Conservation (phyloP, 1,140 invertebrate species). For the Scaptodrosophila lebanonensis region DNA sequence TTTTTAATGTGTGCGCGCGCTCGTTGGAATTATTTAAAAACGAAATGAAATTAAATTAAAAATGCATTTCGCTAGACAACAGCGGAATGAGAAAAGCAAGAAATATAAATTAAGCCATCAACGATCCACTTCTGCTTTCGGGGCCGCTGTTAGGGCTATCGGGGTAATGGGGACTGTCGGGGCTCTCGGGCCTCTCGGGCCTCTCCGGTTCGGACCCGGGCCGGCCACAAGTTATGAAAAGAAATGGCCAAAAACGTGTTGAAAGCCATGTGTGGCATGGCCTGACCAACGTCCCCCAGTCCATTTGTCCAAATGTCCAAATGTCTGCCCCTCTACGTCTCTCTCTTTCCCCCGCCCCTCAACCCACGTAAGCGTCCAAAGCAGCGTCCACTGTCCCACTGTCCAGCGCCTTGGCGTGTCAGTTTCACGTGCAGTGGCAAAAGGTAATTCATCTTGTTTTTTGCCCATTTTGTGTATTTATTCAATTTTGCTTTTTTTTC, state of each 20-base stretch:
- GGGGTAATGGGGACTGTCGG: no score
- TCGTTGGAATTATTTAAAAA: slow-evolving; percentile 47
- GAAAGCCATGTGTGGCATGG: slow-evolving; percentile 66
- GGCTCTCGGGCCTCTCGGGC: no score
- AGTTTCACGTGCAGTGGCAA: slow-evolving; percentile 73
- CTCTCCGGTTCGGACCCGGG: no score
- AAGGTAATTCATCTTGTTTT: slow-evolving; percentile 72
- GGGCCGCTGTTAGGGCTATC: slow-evolving; percentile 53
- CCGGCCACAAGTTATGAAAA: neutral
- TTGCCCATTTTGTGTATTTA: slow-evolving; percentile 29
- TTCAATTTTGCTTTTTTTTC: slow-evolving; percentile 36
- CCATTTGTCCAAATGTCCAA: no score
- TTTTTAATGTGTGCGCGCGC: slow-evolving; percentile 35
- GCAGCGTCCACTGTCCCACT: neutral
- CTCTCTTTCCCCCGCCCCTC: neutral
- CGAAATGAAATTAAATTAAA: slow-evolving; percentile 67
- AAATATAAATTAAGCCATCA: slow-evolving; percentile 67
- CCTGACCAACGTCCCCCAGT: no score
- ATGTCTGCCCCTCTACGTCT: neutral
- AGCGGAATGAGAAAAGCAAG: slow-evolving; percentile 10
- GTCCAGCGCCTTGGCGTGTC: slow-evolving; percentile 51
- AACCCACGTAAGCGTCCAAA: slow-evolving; percentile 1
- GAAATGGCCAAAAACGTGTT: slow-evolving; percentile 68
- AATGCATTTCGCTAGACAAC: slow-evolving; percentile 58
- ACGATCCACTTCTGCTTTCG: slow-evolving; percentile 9